Evolutionary conservation across 1,140 invertebrate genomes (phyloP).

Genomic region (Papilio glaucus): DNA sequence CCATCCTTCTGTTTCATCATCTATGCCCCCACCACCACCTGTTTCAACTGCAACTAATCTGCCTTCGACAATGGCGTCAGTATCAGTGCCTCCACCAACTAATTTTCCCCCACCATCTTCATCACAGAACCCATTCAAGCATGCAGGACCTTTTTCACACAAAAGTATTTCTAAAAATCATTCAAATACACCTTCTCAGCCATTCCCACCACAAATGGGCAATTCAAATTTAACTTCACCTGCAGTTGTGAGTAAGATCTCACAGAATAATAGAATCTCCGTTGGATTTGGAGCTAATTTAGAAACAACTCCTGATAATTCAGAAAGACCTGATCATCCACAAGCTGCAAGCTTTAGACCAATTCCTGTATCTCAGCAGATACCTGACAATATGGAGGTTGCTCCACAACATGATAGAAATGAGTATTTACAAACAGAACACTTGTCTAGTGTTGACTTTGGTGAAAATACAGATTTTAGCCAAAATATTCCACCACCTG

Average conservation of each 20-base stretch:
- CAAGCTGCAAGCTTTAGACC: slow-evolving; percentile 60
- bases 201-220: slow-evolving; percentile 54
- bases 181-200: slow-evolving; percentile 48
- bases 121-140: slow-evolving; percentile 72
- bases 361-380: slow-evolving; percentile 57
- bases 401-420: slow-evolving; percentile 87
- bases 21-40: slow-evolving; percentile 50
- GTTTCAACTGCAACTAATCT: slow-evolving; percentile 37
- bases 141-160: slow-evolving; percentile 71
- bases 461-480: slow-evolving; percentile 78
- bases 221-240: slow-evolving; percentile 57
- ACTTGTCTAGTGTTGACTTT: slow-evolving; percentile 85
- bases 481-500: slow-evolving; percentile 84
- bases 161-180: slow-evolving; percentile 60
- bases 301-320: slow-evolving; percentile 86
- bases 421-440: slow-evolving; percentile 89
- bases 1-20: slow-evolving; percentile 34
- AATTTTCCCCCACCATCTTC: slow-evolving; percentile 56
- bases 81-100: slow-evolving; percentile 46
- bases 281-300: slow-evolving; percentile 81
- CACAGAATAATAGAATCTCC: slow-evolving; percentile 60
- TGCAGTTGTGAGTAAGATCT: slow-evolving; percentile 60
- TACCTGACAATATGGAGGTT: slow-evolving; percentile 84
- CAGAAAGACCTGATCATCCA: slow-evolving; percentile 84
- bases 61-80: slow-evolving; percentile 15